Evolutionary conservation across 2,113 vertebrate species (phyloP), one percentile per base, ranked within the genome.

Genomic region (Eubucco bourcierii): DNA sequence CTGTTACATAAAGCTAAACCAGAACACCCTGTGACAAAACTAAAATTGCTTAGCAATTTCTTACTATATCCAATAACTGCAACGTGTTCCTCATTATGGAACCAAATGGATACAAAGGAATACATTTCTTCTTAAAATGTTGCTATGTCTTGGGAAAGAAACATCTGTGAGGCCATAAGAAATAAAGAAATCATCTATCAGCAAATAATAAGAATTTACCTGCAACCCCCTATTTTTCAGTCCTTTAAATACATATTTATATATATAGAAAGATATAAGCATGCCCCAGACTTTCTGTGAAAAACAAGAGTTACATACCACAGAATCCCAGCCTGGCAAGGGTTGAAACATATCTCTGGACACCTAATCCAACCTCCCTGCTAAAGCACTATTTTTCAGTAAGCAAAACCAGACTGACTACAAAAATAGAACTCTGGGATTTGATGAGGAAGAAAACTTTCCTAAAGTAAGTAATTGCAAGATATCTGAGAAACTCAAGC

Each of bases 401-500:
- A 67, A 90, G 44, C 7, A 91, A 93, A 86, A 78, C 5, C 25
- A 73, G 4, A 7, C 3, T 63, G 64, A 19, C 37, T 80, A 55
- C 13, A 82, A 60, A 81, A 67, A 63, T 2, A 63, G 18, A 78
- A n/a, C n/a, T 29, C 68, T 5, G 0, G 34, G 20, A 85, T 63
- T 90, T 90, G 66, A 68, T 16, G 25, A 6, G 74, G 60, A 73
- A 73, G 15, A 39, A 81, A 87, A 55, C 63, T 88, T 83, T 70
- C 34, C 56, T 33, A 7, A 84, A 84, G 25, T 55, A 92, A 89
- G 28, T 84, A 90, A 88, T 58, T 88, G 50, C 14, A 37, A 85
- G 94, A 67, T 78, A 93, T 59, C 34, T 39, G 52, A 89, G 68
- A 58, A 94, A 70, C 34, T 90, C 25, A 27, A 78, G 56, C 71